A percentile compares a stretch with the other conserved stretches of the same genome.
These are phyloP conservation scores for Myotis brandtii DNA, from an alignment of 2,113 vertebrate species.

Conservation along the genomic window DNA sequence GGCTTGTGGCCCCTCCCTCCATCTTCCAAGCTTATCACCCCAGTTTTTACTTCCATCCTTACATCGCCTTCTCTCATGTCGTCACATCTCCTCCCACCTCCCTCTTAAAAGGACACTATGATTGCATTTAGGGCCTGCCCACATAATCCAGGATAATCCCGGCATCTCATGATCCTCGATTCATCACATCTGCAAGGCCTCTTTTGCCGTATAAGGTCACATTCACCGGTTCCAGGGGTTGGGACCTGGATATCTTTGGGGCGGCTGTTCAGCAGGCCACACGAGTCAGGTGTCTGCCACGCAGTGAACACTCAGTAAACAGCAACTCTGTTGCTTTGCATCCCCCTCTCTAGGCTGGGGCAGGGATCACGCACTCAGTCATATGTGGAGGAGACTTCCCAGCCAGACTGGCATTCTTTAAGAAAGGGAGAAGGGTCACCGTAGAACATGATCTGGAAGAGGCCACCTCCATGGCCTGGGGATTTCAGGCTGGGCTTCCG, in stretches of 20 bases:
- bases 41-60: background rate
- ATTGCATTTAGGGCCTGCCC: background rate
- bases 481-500: background rate
- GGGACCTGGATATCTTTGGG: background rate
- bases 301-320: background rate
- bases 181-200: background rate
- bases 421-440: background rate
- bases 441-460: background rate
- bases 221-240: background rate
- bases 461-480: background rate
- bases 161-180: background rate
- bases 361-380: background rate
- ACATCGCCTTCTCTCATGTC: background rate
- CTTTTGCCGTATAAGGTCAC: background rate
- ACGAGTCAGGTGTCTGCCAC: background rate
- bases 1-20: background rate
- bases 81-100: background rate
- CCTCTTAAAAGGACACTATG: background rate
- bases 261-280: background rate
- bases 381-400: background rate
- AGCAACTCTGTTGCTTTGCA: background rate
- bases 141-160: background rate
- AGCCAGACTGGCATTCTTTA: background rate
- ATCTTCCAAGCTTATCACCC: background rate
- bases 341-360: background rate